Evolutionary conservation across 2,888 invertebrate species (phyloP).

Genomic region (Ferdinandea cuprea): DNA sequence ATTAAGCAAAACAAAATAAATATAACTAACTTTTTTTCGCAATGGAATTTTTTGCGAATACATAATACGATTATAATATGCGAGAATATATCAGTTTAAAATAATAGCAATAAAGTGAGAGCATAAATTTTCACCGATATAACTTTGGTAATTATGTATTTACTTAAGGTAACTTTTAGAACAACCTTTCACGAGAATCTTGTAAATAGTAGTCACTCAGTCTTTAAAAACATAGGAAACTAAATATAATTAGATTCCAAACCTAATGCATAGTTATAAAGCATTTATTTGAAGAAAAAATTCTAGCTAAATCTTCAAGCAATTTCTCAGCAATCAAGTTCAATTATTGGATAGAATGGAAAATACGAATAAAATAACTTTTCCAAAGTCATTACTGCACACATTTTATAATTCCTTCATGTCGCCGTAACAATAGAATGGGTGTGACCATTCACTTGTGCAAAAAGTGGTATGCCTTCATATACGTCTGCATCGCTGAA

Average conservation of each 20-base stretch:
- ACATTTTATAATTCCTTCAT: conserved; percentile 14
- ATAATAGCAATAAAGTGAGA: no score
- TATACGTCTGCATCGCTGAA: no score
- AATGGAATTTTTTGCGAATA: no score
- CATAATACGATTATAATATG: no score
- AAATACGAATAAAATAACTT: not conserved
- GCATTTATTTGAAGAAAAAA: no score
- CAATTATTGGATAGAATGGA: not conserved
- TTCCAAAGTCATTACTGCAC: not conserved
- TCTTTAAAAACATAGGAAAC: no score
- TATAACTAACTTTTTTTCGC: no score
- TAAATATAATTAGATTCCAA: no score
- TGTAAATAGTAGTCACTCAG: no score
- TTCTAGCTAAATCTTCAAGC: not conserved
- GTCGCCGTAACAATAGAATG: not conserved
- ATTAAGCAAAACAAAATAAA: no score
- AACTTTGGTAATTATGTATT: conserved; percentile 41
- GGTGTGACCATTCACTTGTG: conserved; percentile 15
- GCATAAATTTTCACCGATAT: not conserved
- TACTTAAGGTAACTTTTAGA: conserved; percentile 20
- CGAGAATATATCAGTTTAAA: no score
- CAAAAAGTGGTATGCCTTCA: not conserved
- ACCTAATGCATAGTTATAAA: no score
- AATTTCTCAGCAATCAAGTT: not conserved
- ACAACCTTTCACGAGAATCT: conserved; percentile 13